Evolutionary conservation across 1,140 invertebrate genomes (phyloP).

Genomic region (Heliconius hewitsoni): DNA sequence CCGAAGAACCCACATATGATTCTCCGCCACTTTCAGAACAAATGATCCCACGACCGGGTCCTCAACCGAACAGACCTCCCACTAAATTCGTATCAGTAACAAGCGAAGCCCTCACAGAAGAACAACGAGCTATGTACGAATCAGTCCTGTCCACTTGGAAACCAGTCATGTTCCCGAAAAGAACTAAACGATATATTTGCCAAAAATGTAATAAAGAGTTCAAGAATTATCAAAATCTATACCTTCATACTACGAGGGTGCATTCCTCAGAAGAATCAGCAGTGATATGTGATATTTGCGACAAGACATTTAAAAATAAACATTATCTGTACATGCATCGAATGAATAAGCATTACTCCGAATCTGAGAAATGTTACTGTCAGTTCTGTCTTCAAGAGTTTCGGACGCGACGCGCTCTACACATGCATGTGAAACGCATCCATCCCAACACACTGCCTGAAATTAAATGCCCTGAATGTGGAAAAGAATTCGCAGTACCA

Average conservation of each 20-base stretch:
- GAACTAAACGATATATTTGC: conserved; percentile 67
- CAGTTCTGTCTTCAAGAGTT: conserved; percentile 74
- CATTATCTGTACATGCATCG: conserved; percentile 76
- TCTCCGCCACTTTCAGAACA: conserved; percentile 17
- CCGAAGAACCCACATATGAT: conserved; percentile 17
- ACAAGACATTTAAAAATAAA: conserved; percentile 75
- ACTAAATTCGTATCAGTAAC: conserved; percentile 68
- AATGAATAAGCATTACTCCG: conserved; percentile 75
- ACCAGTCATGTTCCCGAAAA: conserved; percentile 65
- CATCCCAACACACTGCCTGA: conserved; percentile 68
- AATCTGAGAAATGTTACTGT: conserved; percentile 69
- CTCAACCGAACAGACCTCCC: conserved; percentile 43
- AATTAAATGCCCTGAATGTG: conserved; percentile 68
- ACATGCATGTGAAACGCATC: conserved; percentile 68
- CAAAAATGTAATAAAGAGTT: conserved; percentile 74
- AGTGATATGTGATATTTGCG: conserved; percentile 67
- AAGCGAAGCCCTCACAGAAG: conserved; percentile 58
- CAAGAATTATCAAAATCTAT: conserved; percentile 75
- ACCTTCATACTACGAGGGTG: conserved; percentile 69
- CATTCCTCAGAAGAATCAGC: conserved; percentile 70
- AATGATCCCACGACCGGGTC: conserved; percentile 39
- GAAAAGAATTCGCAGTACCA: conserved; percentile 65
- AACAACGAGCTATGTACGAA: conserved; percentile 72
- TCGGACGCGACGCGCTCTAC: conserved; percentile 60
- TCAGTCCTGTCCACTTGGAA: conserved; percentile 73